Evolutionary conservation across 2,888 invertebrate species (phyloP), one percentile per base, ranked within the genome.

Genomic region (Athalia cordata): DNA sequence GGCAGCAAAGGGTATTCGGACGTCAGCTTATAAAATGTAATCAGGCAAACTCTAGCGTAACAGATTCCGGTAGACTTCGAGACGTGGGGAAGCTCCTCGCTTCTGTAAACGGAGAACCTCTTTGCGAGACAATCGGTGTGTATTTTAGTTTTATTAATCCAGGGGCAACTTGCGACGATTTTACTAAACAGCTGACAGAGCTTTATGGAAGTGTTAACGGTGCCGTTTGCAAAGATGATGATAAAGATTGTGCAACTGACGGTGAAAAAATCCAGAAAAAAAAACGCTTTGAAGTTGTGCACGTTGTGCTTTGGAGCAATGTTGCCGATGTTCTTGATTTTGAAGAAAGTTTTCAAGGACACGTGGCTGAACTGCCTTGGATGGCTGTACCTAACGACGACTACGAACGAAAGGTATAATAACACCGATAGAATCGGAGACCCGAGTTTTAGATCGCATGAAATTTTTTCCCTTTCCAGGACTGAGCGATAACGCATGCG

Each of bases 111-210:
- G 72, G 55, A n/a, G 81, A 77, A 4, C 77, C 86, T 15, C 80
- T 80, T 62, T 89, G 86, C 84, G 87, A 89, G 79, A 85, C 93
- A 75, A 93, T 93, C 84, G 94, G 94, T 50, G 91, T 94, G 81
- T 95, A 94, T 87, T 95, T 95, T 88, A 94, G 94, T 72, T 94
- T 95, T 86, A 94, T 94, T 13, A 94, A 94, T 84, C 93, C 94
- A 80, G 94, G 93, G 87, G 92, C 93, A 81, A 92, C 93, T 67
- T 93, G 93, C 91, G 94, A 94, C 86, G 94, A 95, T 85, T 94
- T 94, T 81, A 93, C 94, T 13, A 92, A 93, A 81, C 93, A 93
- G 83, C 90, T 95, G 84, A 91, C 92, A 81, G 93, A 93, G 79
- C 90, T 95, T 55, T 94, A 89, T 81, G 80, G 81, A n/a, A 86